These are phyloP conservation scores for Erebia ligea DNA, from an alignment of 2,888 invertebrate species.

Conservation along the genomic window DNA sequence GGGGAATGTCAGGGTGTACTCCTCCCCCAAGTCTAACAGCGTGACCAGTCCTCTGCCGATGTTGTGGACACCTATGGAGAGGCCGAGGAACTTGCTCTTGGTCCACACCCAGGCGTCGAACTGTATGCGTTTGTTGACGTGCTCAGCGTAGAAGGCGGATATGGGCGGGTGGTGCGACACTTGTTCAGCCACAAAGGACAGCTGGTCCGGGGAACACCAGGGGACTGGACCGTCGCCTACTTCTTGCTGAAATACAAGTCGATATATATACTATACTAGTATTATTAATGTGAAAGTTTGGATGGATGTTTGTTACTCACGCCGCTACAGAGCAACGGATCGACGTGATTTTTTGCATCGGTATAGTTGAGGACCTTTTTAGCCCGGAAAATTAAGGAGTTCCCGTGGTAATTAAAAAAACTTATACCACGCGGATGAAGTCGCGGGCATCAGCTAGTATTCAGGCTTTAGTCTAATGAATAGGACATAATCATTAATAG, in stretches of 20 bases:
- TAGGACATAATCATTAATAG: no score
- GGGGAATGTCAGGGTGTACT: conserved; percentile 98
- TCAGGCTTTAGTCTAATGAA: no score
- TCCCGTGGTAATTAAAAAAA: no score
- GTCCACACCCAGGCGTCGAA: conserved; percentile 99
- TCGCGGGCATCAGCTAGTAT: no score
- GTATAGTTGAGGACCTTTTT: no score
- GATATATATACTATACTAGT: no score
- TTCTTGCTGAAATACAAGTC: conserved; percentile 53
- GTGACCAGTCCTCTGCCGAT: conserved; percentile 97
- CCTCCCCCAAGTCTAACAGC: conserved; percentile 94
- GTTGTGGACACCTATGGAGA: conserved; percentile 98
- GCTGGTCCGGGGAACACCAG: conserved; percentile 93
- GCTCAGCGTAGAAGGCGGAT: conserved; percentile 99
- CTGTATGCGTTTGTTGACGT: conserved; percentile 94
- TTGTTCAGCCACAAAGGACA: conserved; percentile 98
- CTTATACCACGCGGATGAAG: no score
- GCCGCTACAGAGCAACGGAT: no score
- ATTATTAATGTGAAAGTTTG: no score
- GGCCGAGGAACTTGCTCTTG: conserved; percentile 98
- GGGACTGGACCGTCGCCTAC: conserved; percentile 94
- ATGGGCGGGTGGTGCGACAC: conserved; percentile 99
- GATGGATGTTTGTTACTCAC: no score
- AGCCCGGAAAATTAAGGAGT: no score
- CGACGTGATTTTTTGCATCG: no score